Evolutionary conservation across 2,113 vertebrate genomes (phyloP).

Genomic region (Caretta caretta): DNA sequence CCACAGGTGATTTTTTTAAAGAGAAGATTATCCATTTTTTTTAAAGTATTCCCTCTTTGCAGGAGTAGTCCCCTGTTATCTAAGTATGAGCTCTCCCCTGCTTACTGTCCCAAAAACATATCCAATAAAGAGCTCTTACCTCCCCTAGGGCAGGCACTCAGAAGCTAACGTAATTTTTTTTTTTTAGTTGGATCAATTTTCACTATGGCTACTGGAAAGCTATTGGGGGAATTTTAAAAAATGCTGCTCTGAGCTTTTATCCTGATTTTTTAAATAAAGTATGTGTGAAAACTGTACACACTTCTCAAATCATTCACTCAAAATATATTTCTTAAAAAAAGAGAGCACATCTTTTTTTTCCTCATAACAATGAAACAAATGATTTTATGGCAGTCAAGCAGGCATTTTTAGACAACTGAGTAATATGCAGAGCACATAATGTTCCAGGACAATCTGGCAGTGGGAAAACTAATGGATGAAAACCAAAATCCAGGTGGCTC

Average conservation of each 20-base stretch:
- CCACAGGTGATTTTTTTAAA: background rate
- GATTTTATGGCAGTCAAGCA: background rate
- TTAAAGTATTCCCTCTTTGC: conserved; percentile 5
- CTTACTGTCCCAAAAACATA: background rate
- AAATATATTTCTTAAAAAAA: background rate
- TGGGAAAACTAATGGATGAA: background rate
- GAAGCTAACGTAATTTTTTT: background rate
- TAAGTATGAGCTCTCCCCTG: background rate
- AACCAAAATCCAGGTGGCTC: background rate
- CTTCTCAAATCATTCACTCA: background rate
- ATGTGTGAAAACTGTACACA: background rate
- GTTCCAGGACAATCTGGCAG: background rate
- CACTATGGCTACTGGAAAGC: background rate
- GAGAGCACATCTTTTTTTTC: too few species aligned
- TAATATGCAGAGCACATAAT: background rate
- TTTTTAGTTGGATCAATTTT: background rate
- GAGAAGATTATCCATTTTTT: background rate
- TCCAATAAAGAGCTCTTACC: background rate
- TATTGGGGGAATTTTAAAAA: background rate
- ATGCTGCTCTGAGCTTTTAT: background rate
- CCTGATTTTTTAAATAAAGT: background rate
- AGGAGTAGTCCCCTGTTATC: background rate
- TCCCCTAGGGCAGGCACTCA: background rate
- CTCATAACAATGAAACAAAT: background rate
- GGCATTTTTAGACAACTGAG: background rate